phyloP scores from a whole-genome alignment of 2,888 invertebrate genomes.

The Athrips mouffetella region DNA sequence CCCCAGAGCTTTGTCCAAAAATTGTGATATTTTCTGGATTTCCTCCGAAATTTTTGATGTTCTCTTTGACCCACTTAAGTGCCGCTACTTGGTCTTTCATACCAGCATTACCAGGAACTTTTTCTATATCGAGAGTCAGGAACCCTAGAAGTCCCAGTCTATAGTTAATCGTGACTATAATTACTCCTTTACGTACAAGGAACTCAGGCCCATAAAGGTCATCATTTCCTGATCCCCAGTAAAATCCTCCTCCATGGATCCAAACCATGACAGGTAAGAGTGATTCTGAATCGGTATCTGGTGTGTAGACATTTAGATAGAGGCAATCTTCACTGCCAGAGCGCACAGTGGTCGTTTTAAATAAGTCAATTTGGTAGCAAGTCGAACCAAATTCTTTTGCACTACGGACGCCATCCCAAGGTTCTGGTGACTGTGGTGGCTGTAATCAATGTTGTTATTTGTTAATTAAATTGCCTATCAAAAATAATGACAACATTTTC shows the following conservation, averaged over 20 bases:
- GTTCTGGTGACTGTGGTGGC: constrained; percentile 38
- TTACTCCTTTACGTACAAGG: constrained; percentile 38
- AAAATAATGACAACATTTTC: too few species aligned
- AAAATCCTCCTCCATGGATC: constrained; percentile 47
- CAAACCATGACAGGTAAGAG: constrained; percentile 47
- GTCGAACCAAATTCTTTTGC: constrained; percentile 36
- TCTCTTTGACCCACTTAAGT: constrained; percentile 43
- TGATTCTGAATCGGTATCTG: constrained; percentile 27
- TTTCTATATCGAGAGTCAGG: constrained; percentile 66
- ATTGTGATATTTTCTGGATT: constrained; percentile 42
- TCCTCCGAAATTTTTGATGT: constrained; percentile 44
- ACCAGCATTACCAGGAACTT: constrained; percentile 79
- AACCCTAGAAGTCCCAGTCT: constrained; percentile 75
- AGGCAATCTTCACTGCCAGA: constrained; percentile 47
- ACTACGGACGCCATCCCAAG: constrained; percentile 43
- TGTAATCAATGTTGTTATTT: constrained; percentile 32
- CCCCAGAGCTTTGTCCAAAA: constrained; percentile 51
- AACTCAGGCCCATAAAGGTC: constrained; percentile 46
- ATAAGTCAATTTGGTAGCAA: constrained; percentile 32
- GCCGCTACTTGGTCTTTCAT: constrained; percentile 58
- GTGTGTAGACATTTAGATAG: constrained; percentile 47
- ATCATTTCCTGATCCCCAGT: constrained; percentile 41
- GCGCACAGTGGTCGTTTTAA: constrained; percentile 15
- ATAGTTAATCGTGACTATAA: constrained; percentile 50
- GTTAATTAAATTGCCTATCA: too few species aligned